Evolutionary conservation across 2,888 invertebrate species (phyloP), one percentile per base, ranked within the genome.

Genomic region (Lissocephala sabroskyi): DNA sequence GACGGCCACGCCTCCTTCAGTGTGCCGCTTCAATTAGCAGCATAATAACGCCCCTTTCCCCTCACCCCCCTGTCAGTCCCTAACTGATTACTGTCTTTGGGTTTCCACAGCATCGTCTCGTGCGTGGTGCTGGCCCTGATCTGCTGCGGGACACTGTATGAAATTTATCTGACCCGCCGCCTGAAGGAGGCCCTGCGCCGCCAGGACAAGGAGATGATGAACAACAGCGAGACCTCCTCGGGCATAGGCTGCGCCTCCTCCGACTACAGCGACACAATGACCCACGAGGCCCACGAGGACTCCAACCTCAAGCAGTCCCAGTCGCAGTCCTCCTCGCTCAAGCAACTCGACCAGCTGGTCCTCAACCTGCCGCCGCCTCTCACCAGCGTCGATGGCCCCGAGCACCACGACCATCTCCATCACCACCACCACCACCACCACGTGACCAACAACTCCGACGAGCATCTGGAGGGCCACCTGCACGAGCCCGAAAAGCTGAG

Each of bases 101-200:
- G 16, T 6, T 18, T 14, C 16, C 85, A 41, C 79, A 91, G 90
- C 49, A 85, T 86, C n/a, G 86, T 87, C 2, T 86, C 88, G 14
- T 79, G 82, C 10, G 67, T 86, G 10, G 87, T 90, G 0, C 78
- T 86, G 0, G 73, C 87, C 0, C 81, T 93, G 43, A 87, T 94
- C 73, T 78, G 89, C 14, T 76, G 86, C 7, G 93, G 93, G 1
- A 93, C 94, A 0, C 83, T 85, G 0, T 94, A 92, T 82, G 94
- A 94, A 84, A 83, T 91, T 18, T 81, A 86, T 1, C 70, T 85
- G 65, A 56, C 66, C 1, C 71, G 66, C 1, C 76, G 78, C 26
- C 60, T 82, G 14, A 79, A 82, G 49, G 79, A 78, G 56, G 77
- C 79, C 0, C 48, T 84, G 32, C 79, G 78, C 3, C 75, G 62